Evolutionary conservation across 2,888 invertebrate species (phyloP).

Genomic region (Dynastes hyllus): DNA sequence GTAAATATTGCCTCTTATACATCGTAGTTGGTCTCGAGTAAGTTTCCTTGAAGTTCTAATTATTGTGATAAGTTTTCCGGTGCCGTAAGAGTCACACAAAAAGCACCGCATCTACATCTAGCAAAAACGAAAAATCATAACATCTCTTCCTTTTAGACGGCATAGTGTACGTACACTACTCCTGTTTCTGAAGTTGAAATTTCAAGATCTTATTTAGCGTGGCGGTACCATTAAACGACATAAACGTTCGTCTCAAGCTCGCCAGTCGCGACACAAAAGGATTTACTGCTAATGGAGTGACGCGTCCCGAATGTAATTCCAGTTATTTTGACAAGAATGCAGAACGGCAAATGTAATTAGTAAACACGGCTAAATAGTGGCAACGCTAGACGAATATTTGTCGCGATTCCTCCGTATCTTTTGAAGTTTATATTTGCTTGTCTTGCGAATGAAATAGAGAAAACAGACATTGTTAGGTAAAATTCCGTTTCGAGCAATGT

Average conservation of each 20-base stretch:
- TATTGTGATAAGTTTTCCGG: neutral
- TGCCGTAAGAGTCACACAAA: neutral
- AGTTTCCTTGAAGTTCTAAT: neutral
- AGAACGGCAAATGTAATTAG: constrained; percentile 12
- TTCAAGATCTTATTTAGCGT: neutral
- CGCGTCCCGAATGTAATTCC: neutral
- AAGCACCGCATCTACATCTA: neutral
- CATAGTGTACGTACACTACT: neutral
- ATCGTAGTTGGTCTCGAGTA: neutral
- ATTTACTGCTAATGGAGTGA: constrained; percentile 19
- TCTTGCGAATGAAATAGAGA: no score
- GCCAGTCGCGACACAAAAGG: neutral
- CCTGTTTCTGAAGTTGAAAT: neutral
- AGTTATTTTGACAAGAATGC: constrained; percentile 4
- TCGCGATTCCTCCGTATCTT: no score
- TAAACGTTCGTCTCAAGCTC: no score
- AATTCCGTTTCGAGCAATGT: no score
- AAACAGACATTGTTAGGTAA: no score
- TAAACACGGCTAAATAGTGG: neutral
- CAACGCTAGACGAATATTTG: no score
- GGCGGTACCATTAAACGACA: no score
- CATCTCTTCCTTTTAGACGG: neutral
- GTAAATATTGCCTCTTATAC: neutral
- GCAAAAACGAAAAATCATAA: constrained; percentile 7
- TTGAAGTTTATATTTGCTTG: no score